Evolutionary conservation across 2,888 invertebrate genomes (phyloP), one percentile per base, ranked within the genome.

Genomic region (Apomyelois bistriatella): DNA sequence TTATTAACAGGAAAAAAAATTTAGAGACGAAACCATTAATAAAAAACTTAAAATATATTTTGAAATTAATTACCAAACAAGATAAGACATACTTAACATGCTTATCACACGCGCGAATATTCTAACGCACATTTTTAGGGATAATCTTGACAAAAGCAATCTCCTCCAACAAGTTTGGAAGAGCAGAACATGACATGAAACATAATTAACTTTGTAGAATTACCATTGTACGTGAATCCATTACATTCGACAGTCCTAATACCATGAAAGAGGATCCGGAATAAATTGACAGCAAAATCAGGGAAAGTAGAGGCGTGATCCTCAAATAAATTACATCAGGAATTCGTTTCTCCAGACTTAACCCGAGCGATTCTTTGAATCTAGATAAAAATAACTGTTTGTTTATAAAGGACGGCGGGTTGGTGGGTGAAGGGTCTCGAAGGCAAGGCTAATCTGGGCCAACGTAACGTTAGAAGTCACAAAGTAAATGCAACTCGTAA

Each of bases 151-250:
- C 22, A 30, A 13, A 43, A 28, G 8, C 13, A 30, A 43, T 30
- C 30, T 1, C 10, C 8, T 22, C 22, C 22, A 10, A 41, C 10
- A 12, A 38, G 37, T 38, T 7, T 7, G 6, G 4, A 1, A 12
- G 13, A 38, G 37, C 13, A 38, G 13, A 38, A 5, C 37, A 15
- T 12, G 6, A 12, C 36, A 37, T n/a, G 1, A 13, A 8, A 38
- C 6, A 38, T 3, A 38, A 38, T 22, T 16, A 41, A 17, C 12
- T 43, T 28, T 13, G 30, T 3, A 22, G 30, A 13, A 43, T 30
- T 43, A 30, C 43, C 43, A 43, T 43, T 30, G 30, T 43, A 43
- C 43, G 43, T 43, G 30, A 43, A 43, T 43, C 41, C 42, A 36
- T 51, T 54, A 48, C 40, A 47, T 40, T 46, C 32, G 13, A 36